phyloP scores from a whole-genome alignment of 2,888 invertebrate species.

The Slavum lentiscoides region DNA sequence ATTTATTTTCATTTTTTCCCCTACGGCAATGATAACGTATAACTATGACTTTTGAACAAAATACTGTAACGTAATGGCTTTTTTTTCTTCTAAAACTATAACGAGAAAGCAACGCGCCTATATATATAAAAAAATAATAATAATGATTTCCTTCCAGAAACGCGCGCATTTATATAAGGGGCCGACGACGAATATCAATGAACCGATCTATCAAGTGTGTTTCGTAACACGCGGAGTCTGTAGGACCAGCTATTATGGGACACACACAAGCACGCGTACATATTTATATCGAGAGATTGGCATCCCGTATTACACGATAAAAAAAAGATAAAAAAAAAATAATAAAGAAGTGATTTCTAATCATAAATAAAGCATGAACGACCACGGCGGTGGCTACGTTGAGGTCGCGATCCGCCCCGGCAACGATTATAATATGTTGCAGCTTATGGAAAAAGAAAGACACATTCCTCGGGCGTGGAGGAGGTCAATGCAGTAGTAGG shows the following conservation, averaged over 20 bases:
- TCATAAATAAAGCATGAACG: conserved; percentile 52
- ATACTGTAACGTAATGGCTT: too few relatives aligned
- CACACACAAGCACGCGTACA: not conserved
- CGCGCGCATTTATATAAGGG: not conserved
- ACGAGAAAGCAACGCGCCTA: too few relatives aligned
- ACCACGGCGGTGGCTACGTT: conserved; percentile 8
- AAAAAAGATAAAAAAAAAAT: not conserved
- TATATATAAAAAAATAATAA: too few relatives aligned
- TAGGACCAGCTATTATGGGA: too few relatives aligned
- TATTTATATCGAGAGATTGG: conserved; percentile 43
- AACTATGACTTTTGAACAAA: too few relatives aligned
- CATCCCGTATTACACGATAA: conserved; percentile 48
- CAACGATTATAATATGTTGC: conserved; percentile 8
- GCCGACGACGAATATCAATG: conserved; percentile 46
- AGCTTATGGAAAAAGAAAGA: conserved; percentile 20
- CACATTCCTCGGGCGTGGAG: conserved; percentile 15
- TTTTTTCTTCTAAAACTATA: too few relatives aligned
- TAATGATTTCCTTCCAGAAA: conserved; percentile 19
- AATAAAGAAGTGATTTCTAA: conserved; percentile 43
- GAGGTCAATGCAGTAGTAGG: conserved; percentile 19
- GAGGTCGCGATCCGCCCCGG: conserved; percentile 37
- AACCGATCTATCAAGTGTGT: conserved; percentile 49
- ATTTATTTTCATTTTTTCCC: too few relatives aligned
- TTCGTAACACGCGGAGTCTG: conserved; percentile 29
- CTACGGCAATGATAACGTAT: too few relatives aligned